Percentiles rank a stretch among this genome's conserved stretches.
Conservation (phyloP, 2,888 invertebrate genomes). For the Ornithoptera priamus region DNA sequence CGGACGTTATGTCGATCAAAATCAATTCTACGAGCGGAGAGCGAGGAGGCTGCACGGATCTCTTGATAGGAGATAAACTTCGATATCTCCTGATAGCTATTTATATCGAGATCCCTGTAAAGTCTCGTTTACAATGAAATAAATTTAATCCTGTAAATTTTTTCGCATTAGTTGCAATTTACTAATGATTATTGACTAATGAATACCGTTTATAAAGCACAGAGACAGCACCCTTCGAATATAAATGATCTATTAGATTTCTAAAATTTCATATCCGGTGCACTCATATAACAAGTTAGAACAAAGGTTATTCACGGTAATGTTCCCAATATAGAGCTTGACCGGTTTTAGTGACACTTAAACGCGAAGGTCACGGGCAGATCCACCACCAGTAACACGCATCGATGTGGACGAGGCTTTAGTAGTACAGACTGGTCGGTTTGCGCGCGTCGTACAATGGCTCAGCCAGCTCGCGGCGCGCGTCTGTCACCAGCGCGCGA, state of each 20-base stretch:
- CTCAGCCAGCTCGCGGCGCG: slow-evolving; percentile 35
- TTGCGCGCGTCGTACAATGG: slow-evolving; percentile 37
- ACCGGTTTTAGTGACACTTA: too few species aligned
- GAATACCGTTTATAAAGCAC: too few species aligned
- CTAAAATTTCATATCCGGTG: too few species aligned
- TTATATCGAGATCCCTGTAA: slow-evolving; percentile 26
- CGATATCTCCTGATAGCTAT: slow-evolving; percentile 29
- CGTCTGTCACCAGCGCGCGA: slow-evolving; percentile 34
- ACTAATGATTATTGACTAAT: too few species aligned
- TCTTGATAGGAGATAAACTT: slow-evolving; percentile 26
- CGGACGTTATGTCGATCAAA: slow-evolving; percentile 27
- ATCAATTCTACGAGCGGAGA: slow-evolving; percentile 29
- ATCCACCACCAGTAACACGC: too few species aligned
- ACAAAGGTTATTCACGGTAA: too few species aligned
- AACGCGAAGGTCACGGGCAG: too few species aligned
- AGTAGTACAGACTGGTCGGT: slow-evolving; percentile 21
- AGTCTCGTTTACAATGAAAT: slow-evolving; percentile 4
- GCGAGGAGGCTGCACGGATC: slow-evolving; percentile 14
- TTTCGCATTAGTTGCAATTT: too few species aligned
- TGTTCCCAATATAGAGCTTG: too few species aligned
- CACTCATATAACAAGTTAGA: too few species aligned
- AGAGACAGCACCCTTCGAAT: too few species aligned
- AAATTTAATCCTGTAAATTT: background rate
- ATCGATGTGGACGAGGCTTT: slow-evolving; percentile 14
- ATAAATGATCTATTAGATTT: too few species aligned